Evolutionary conservation across 1,140 invertebrate species (phyloP), one percentile per base, ranked within the genome.

Genomic region (Mizuhopecten yessoensis): DNA sequence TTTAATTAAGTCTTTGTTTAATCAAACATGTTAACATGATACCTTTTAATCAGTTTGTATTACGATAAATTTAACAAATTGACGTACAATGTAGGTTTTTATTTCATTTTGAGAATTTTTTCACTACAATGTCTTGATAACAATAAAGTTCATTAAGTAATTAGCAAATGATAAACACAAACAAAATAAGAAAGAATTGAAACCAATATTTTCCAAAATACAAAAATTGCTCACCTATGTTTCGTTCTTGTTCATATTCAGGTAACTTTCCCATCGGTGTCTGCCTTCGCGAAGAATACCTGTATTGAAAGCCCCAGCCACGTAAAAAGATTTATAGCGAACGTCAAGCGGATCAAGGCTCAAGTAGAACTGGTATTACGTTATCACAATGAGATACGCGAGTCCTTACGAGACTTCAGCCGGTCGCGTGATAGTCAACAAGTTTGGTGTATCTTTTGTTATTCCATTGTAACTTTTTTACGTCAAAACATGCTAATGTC

Each of bases 391-490:
- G 57, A 23, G 23, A 29, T 29, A 75, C 57, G 57, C n/a, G 57
- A 75, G 23, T 75, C 57, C 57, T 75, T 75, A 75, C 57, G 57
- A 75, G 57, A 75, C 57, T 75, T 75, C 57, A n/a, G 57, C 23
- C 57, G 57, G 57, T 75, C 57, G 57, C 57, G 57, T 75, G 57
- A 75, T 75, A 75, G 57, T 75, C 57, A 75, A 75, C 57, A 75
- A 75, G 57, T 75, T 87, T 39, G 34, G 86, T 87, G 90, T 90
- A 90, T 90, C 90, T 87, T 87, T 90, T 34, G 42, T 87, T 42
- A 33, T 90, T 88, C 87, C 34, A 36, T 86, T 89, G 89, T 88
- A 92, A 92, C 91, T 45, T 92, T 92, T 89, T 90, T 89, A 75
- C 57, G 86, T 45, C 57, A 36, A 92, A 92, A 92, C 86, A 33